These are phyloP conservation scores for Cichladusa arquata DNA, from an alignment of 2,113 vertebrate genomes.

Conservation along the genomic window DNA sequence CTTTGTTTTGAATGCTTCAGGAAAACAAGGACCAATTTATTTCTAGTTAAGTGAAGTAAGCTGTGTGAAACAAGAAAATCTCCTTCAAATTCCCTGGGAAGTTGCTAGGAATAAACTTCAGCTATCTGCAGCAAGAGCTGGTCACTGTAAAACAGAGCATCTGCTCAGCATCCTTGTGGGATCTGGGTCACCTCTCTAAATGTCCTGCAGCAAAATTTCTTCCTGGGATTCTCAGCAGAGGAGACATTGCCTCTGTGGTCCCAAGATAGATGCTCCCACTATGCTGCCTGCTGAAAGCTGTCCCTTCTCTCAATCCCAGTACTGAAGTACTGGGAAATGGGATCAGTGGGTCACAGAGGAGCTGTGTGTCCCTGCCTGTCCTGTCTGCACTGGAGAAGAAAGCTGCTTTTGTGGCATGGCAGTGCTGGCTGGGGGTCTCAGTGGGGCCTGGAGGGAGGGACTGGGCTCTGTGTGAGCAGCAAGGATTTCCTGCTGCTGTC, in stretches of 20 bases:
- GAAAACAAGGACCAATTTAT: not conserved
- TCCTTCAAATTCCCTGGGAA: not conserved
- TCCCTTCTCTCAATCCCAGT: not conserved
- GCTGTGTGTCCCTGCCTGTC: not conserved
- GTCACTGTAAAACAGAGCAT: not conserved
- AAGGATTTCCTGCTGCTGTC: not conserved
- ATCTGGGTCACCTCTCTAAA: not conserved
- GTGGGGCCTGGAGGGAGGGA: not conserved
- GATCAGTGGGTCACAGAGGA: not conserved
- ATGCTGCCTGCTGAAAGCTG: not conserved
- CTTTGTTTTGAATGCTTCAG: not conserved
- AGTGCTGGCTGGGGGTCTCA: not conserved
- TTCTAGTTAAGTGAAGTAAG: not conserved
- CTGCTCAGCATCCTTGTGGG: not conserved
- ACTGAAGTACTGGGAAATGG: not conserved
- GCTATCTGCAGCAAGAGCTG: not conserved
- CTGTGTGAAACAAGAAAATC: not conserved
- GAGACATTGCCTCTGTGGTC: not conserved
- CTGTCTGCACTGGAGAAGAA: not conserved
- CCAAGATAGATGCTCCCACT: not conserved
- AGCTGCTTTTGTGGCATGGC: not conserved
- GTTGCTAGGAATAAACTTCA: not conserved
- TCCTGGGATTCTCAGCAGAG: not conserved
- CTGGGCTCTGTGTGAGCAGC: accelerated
- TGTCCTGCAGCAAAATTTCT: not conserved